Conservation (phyloP, 2,888 invertebrate genomes). For the Drosophila anceps region DNA sequence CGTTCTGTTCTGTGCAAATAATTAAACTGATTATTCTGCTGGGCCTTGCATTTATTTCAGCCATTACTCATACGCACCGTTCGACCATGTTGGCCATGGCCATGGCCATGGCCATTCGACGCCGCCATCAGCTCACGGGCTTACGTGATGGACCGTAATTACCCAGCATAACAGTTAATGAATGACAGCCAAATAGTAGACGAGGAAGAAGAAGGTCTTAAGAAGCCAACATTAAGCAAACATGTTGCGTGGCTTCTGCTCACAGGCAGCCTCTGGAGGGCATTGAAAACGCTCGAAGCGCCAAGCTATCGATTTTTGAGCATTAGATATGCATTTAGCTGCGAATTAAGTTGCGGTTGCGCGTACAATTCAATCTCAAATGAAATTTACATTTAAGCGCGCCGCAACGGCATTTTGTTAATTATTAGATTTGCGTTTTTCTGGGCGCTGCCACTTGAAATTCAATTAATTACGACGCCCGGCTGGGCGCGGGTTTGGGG, state of each 20-base stretch:
- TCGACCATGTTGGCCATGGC: conserved; percentile 7
- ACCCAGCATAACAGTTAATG: conserved; percentile 48
- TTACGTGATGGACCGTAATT: conserved; percentile 52
- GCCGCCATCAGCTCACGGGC: conserved; percentile 24
- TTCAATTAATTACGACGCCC: conserved; percentile 70
- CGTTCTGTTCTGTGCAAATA: neutral
- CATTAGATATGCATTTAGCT: conserved; percentile 7
- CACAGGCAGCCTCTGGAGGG: neutral
- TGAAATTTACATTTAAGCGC: conserved; percentile 28
- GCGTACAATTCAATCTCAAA: conserved; percentile 6
- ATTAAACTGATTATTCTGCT: conserved; percentile 23
- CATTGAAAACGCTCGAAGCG: neutral
- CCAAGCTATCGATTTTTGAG: conserved; percentile 1
- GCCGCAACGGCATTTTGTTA: conserved; percentile 9
- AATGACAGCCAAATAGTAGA: conserved; percentile 26
- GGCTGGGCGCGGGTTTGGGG: no score
- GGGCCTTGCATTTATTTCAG: conserved; percentile 32
- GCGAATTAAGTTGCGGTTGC: neutral
- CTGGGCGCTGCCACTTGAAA: conserved; percentile 40
- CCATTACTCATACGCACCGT: conserved; percentile 8
- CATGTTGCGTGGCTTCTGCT: neutral
- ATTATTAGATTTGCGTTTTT: conserved; percentile 45
- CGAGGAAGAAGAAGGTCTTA: conserved; percentile 5
- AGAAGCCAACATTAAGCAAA: conserved; percentile 33
- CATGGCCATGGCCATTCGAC: conserved; percentile 18